Conservation (phyloP, 2,888 invertebrate species). For the Sarcophaga rosellei region DNA sequence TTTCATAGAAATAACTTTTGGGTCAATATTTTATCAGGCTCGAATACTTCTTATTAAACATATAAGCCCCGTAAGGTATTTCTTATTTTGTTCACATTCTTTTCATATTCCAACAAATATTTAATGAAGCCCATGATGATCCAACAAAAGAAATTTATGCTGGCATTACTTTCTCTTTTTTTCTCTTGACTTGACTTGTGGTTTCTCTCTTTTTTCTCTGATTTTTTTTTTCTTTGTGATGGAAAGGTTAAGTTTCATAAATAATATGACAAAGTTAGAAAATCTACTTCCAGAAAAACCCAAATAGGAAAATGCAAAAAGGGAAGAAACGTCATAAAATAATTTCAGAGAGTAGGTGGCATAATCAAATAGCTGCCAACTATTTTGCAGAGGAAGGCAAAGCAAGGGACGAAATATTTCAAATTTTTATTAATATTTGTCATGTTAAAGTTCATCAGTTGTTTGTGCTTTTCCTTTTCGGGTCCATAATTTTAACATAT, state of each 20-base stretch:
- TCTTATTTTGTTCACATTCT: constrained; percentile 1
- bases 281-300: neutral
- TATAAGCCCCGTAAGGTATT: constrained; percentile 29
- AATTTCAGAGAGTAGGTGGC: neutral
- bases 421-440: constrained; percentile 23
- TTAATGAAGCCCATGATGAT: constrained; percentile 28
- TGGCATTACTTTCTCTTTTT: constrained; percentile 6
- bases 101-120: constrained; percentile 9
- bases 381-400: neutral
- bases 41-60: constrained; percentile 23
- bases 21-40: constrained; percentile 19
- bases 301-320: neutral
- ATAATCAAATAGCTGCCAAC: constrained; percentile 21
- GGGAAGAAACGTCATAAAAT: neutral
- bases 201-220: neutral
- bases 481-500: constrained; percentile 34
- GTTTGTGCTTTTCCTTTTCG: neutral
- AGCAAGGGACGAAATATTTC: constrained; percentile 12
- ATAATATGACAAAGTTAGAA: constrained; percentile 13
- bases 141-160: constrained; percentile 5
- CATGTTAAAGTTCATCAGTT: constrained; percentile 19
- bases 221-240: neutral
- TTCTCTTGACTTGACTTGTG: neutral
- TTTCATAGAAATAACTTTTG: constrained; percentile 10
- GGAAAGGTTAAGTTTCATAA: constrained; percentile 41